phyloP scores from a whole-genome alignment of 2,113 vertebrate genomes.

The Festucalex cinctus region DNA sequence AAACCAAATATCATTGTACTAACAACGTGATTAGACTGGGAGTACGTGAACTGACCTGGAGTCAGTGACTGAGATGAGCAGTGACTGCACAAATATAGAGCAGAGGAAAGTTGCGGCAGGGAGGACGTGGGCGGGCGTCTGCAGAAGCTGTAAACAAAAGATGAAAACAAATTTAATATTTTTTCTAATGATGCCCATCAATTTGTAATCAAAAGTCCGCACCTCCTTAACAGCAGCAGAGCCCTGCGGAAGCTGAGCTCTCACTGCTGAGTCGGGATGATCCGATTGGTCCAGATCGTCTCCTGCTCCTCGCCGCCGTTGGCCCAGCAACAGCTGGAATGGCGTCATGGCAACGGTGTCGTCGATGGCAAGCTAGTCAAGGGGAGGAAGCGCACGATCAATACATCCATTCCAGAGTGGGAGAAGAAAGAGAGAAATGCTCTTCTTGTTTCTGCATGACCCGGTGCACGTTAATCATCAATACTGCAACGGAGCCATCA shows the following conservation, averaged over 20 bases:
- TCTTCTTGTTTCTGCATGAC: too few relatives aligned
- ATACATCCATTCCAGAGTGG: background rate
- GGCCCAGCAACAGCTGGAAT: constrained; percentile 86
- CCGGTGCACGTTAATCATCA: too few relatives aligned
- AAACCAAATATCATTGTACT: background rate
- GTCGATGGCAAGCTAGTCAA: constrained; percentile 78
- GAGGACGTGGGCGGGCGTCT: constrained; percentile 89
- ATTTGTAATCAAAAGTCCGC: constrained; percentile 1
- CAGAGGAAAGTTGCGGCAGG: constrained; percentile 88
- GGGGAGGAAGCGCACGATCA: background rate
- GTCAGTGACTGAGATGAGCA: constrained; percentile 76
- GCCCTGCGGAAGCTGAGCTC: constrained; percentile 61
- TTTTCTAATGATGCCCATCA: background rate
- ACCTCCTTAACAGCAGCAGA: constrained; percentile 83
- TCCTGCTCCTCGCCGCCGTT: constrained; percentile 68
- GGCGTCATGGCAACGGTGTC: constrained; percentile 85
- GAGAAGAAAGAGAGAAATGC: background rate
- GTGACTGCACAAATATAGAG: constrained; percentile 82
- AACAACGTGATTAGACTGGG: background rate
- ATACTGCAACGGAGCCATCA: too few relatives aligned
- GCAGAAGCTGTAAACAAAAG: constrained; percentile 76
- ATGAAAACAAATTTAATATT: background rate
- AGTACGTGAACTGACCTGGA: constrained; percentile 48
- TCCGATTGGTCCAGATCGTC: constrained; percentile 28
- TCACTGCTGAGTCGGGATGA: constrained; percentile 34